phyloP scores from a whole-genome alignment of 2,113 vertebrate genomes.

The Piprites chloris region DNA sequence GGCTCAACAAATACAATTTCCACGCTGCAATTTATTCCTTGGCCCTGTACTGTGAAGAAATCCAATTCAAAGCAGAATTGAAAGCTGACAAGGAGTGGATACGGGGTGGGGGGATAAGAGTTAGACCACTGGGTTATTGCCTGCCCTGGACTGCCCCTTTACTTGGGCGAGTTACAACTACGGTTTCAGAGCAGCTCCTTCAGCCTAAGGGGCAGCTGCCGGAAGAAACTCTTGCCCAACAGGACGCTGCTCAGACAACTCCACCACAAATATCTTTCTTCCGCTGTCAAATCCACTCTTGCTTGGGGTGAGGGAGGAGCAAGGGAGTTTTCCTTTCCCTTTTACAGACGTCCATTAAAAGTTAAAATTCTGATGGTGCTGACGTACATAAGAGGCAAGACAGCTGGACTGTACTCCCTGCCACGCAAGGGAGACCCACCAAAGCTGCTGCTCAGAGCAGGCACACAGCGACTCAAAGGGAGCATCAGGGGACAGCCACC shows the following conservation, averaged over 20 bases:
- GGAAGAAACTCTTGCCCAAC: not conserved
- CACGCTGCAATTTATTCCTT: not conserved
- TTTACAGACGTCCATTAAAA: not conserved
- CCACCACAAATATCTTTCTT: not conserved
- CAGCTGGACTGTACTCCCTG: not conserved
- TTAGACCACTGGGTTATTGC: not conserved
- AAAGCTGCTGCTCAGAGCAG: not conserved
- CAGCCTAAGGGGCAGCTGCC: not conserved
- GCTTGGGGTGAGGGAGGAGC: not conserved
- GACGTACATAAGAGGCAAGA: not conserved
- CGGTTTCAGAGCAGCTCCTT: not conserved
- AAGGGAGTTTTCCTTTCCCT: not conserved
- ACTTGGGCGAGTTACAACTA: not conserved
- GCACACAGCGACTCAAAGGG: not conserved
- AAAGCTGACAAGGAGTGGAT: not conserved
- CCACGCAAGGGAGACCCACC: not conserved
- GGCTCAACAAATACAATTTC: not conserved
- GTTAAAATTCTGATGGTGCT: not conserved
- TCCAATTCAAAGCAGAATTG: not conserved
- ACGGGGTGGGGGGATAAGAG: accelerated
- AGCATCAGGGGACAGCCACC: not conserved
- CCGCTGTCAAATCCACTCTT: not conserved
- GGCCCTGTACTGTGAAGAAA: not conserved
- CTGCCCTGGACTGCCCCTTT: not conserved
- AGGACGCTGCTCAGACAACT: slow-evolving; percentile 17